A percentile compares a stretch with the other conserved stretches of the same genome.
Conservation (phyloP, 2,888 invertebrate genomes). For the Mayetiola destructor region DNA sequence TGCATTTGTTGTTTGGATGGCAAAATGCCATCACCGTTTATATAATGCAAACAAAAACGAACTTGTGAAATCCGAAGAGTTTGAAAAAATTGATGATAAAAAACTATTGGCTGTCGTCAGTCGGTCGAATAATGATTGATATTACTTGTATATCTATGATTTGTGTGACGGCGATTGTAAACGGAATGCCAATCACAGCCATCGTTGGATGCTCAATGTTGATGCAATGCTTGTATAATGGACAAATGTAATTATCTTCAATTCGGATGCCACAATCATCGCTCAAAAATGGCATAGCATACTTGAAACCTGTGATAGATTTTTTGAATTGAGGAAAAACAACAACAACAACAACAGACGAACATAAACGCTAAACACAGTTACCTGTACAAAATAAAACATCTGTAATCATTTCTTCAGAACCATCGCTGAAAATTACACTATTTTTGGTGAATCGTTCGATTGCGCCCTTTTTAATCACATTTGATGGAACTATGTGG, state of each 20-base stretch:
- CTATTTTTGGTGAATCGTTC: conserved; percentile 37
- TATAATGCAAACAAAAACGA: conserved; percentile 48
- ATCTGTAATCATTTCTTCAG: conserved; percentile 46
- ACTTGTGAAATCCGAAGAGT: neutral
- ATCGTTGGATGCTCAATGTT: conserved; percentile 66
- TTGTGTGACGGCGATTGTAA: conserved; percentile 68
- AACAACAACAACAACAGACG: neutral
- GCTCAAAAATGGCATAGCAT: conserved; percentile 61
- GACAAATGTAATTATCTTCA: conserved; percentile 63
- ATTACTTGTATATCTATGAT: conserved; percentile 70
- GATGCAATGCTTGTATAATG: conserved; percentile 74
- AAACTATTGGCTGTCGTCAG: neutral
- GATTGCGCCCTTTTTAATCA: conserved; percentile 51
- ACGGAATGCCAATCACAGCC: conserved; percentile 71
- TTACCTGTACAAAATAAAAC: conserved; percentile 68
- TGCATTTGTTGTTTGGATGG: conserved; percentile 51
- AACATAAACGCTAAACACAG: neutral
- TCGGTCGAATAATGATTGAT: neutral
- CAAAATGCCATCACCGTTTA: conserved; percentile 45
- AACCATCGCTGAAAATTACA: conserved; percentile 50
- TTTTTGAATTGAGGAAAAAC: neutral
- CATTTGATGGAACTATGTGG: conserved; percentile 50
- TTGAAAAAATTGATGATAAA: neutral
- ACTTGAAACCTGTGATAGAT: conserved; percentile 58
- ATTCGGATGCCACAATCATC: conserved; percentile 52